These are phyloP conservation scores for Pitta sordida DNA, from an alignment of 2,113 vertebrate species.

Conservation along the genomic window DNA sequence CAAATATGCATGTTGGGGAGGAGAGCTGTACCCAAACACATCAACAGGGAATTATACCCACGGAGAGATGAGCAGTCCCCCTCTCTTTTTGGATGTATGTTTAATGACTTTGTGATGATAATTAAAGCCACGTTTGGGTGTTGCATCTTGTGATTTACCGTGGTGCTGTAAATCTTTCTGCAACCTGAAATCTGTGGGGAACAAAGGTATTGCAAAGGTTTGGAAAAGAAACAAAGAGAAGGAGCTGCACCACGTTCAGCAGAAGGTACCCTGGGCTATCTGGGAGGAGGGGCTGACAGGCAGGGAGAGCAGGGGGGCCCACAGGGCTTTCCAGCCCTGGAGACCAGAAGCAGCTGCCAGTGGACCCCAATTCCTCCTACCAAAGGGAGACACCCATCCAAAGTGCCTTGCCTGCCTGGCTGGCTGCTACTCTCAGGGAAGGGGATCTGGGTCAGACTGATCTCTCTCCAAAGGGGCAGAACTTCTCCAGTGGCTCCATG, in stretches of 20 bases:
- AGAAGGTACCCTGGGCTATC: not conserved
- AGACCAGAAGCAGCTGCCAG: not conserved
- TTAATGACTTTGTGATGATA: conserved; percentile 22
- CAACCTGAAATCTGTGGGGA: not conserved
- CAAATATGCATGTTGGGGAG: conserved; percentile 11
- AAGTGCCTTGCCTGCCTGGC: not conserved
- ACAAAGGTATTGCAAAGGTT: not conserved
- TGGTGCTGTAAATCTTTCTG: conserved; percentile 37
- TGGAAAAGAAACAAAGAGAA: conserved; percentile 24
- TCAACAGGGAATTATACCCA: conserved; percentile 33
- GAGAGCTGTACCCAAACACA: conserved; percentile 32
- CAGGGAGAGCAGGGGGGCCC: not conserved
- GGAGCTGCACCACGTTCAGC: not conserved
- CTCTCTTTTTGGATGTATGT: not conserved
- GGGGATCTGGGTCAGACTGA: not conserved
- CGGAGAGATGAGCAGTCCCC: not conserved
- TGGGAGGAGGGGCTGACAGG: not conserved
- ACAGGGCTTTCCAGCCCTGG: not conserved
- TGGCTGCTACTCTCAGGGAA: not conserved
- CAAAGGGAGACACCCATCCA: not conserved
- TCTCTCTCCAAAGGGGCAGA: not conserved
- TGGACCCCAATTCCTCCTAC: not conserved
- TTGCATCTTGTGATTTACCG: conserved; percentile 1
- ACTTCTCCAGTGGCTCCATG: not conserved
- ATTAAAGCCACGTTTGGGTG: conserved; percentile 25